Conservation (phyloP, 2,888 invertebrate genomes). For the Hydrotaea cyrtoneurina region DNA sequence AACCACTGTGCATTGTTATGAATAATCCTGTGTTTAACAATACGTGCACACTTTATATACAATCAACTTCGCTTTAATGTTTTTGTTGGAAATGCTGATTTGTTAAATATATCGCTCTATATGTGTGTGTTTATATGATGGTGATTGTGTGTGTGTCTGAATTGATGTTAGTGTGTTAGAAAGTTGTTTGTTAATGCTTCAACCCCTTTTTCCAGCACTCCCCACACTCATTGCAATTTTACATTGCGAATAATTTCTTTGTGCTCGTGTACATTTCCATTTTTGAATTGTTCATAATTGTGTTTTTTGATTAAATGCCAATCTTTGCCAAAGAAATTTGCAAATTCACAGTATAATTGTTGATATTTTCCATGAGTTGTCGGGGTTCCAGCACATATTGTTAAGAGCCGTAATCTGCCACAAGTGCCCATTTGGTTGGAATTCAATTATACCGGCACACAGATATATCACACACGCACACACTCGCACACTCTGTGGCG, state of each 20-base stretch:
- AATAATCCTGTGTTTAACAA: not conserved
- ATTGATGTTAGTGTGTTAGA: slow-evolving; percentile 25
- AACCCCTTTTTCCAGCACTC: not conserved
- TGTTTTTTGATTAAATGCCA: slow-evolving; percentile 24
- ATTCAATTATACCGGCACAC: slow-evolving; percentile 3
- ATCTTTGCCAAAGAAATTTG: not conserved
- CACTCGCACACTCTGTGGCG: not conserved
- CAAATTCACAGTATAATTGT: not conserved
- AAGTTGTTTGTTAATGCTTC: not conserved
- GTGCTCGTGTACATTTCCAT: slow-evolving; percentile 1
- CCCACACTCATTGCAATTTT: not conserved
- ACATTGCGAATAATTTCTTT: slow-evolving; percentile 3
- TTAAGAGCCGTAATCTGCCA: not conserved
- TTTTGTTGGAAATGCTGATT: slow-evolving; percentile 1
- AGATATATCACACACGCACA: not conserved
- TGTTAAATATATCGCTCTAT: not conserved
- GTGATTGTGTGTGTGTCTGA: not conserved
- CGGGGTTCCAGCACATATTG: not conserved
- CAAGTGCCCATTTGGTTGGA: not conserved
- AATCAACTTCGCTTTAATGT: slow-evolving; percentile 11
- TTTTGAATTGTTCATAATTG: not conserved
- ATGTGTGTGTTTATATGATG: not conserved
- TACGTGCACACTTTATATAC: not conserved
- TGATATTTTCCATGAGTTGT: not conserved
- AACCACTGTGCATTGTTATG: slow-evolving; percentile 6